phyloP scores from a whole-genome alignment of 2,888 invertebrate genomes.

The Cantharis rustica region DNA sequence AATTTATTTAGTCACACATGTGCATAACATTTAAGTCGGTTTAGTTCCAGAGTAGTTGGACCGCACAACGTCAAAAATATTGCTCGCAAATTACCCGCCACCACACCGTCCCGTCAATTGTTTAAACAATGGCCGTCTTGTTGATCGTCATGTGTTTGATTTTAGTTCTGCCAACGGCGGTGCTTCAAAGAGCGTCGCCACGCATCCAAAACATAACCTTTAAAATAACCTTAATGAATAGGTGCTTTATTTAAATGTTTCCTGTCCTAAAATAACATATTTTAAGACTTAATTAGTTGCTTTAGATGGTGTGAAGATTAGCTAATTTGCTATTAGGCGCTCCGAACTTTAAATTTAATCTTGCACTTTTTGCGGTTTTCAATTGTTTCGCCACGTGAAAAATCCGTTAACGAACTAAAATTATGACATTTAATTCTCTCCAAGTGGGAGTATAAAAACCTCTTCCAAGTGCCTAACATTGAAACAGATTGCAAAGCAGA shows the following conservation, averaged over 20 bases:
- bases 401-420: background rate
- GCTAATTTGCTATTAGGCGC: constrained; percentile 35
- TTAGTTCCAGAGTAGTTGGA: constrained; percentile 42
- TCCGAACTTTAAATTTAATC: background rate
- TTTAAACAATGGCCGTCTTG: constrained; percentile 50
- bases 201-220: constrained; percentile 41
- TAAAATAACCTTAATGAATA: constrained; percentile 50
- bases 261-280: constrained; percentile 52
- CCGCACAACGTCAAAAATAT: constrained; percentile 46
- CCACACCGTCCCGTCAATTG: constrained; percentile 42
- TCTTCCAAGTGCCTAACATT: constrained; percentile 32
- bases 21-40: constrained; percentile 42
- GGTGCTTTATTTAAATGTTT: constrained; percentile 53
- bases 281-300: constrained; percentile 49
- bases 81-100: constrained; percentile 47
- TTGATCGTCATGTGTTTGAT: constrained; percentile 50
- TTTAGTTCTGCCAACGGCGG: constrained; percentile 52
- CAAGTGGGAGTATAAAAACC: background rate
- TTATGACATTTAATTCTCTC: background rate
- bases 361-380: background rate
- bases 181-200: constrained; percentile 49
- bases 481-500: constrained; percentile 40
- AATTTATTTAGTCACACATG: constrained; percentile 39
- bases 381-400: background rate
- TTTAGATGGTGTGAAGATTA: constrained; percentile 48